Evolutionary conservation across 2,797 vertebrate species (phyloP).

Genomic region (Tolypeutes matacus): DNA sequence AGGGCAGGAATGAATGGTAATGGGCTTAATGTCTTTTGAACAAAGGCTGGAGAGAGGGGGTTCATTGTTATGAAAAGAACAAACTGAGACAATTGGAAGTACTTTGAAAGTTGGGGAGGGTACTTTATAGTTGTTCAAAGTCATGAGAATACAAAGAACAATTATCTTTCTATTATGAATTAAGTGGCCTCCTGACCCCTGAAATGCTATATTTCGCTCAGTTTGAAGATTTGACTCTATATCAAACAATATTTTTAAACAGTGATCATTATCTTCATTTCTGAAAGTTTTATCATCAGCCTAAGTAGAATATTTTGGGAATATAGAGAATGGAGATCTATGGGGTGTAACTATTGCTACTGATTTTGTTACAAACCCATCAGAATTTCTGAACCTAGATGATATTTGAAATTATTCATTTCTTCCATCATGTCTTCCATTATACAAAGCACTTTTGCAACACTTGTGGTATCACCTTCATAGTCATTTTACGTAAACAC

Average conservation of each 20-base stretch:
- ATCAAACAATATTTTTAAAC: constrained; percentile 42
- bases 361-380: constrained; percentile 19
- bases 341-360: neutral
- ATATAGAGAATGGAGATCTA: neutral
- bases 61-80: constrained; percentile 35
- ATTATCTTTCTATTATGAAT: constrained; percentile 17
- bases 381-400: constrained; percentile 41
- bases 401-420: constrained; percentile 51
- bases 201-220: neutral
- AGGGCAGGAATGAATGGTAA: neutral
- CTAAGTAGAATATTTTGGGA: constrained; percentile 45
- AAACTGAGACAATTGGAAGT: constrained; percentile 36
- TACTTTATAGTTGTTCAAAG: constrained; percentile 26
- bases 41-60: neutral
- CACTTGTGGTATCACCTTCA: constrained; percentile 28
- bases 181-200: neutral
- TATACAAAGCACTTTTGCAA: neutral
- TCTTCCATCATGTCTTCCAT: neutral
- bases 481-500: neutral
- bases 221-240: constrained; percentile 26
- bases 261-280: constrained; percentile 33
- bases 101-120: neutral
- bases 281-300: constrained; percentile 35
- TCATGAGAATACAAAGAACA: constrained; percentile 25
- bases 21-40: constrained; percentile 29